A percentile compares a stretch with the other conserved stretches of the same genome.
Evolutionary conservation across 2,888 invertebrate genomes (phyloP).

Genomic region (Aleiodes alternator): DNA sequence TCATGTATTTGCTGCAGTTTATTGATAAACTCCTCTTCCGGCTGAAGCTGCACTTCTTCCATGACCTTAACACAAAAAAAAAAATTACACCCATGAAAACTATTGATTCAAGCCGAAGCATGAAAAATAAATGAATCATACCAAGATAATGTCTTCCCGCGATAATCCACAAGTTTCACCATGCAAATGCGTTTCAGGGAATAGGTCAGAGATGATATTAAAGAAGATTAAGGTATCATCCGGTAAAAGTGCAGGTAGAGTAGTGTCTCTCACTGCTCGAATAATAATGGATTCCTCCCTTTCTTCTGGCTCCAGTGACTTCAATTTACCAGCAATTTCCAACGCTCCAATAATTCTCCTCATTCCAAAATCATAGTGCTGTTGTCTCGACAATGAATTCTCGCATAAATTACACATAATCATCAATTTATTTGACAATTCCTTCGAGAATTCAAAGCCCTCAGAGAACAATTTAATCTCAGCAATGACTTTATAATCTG

Average conservation of each 20-base stretch:
- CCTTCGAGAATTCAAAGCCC: conserved; percentile 87
- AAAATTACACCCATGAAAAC: conserved; percentile 16
- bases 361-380: conserved; percentile 93
- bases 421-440: conserved; percentile 85
- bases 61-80: conserved; percentile 70
- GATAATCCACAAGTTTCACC: conserved; percentile 87
- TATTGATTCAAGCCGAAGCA: conserved; percentile 12
- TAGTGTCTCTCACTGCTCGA: not conserved
- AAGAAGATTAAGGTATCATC: conserved; percentile 91
- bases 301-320: conserved; percentile 89
- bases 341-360: conserved; percentile 94
- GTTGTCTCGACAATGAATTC: conserved; percentile 91
- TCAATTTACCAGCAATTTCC: conserved; percentile 94
- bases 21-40: conserved; percentile 80
- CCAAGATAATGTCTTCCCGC: conserved; percentile 79
- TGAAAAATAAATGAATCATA: conserved; percentile 45
- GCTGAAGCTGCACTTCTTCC: conserved; percentile 75
- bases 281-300: conserved; percentile 57
- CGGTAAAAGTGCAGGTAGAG: conserved; percentile 84
- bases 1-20: conserved; percentile 91
- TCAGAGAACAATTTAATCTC: conserved; percentile 93
- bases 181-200: conserved; percentile 86
- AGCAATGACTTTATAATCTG: conserved; percentile 91
- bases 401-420: conserved; percentile 84
- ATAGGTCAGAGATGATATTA: conserved; percentile 91